phyloP scores from a whole-genome alignment of 2,797 vertebrate species.

The Distichodus sexfasciatus region DNA sequence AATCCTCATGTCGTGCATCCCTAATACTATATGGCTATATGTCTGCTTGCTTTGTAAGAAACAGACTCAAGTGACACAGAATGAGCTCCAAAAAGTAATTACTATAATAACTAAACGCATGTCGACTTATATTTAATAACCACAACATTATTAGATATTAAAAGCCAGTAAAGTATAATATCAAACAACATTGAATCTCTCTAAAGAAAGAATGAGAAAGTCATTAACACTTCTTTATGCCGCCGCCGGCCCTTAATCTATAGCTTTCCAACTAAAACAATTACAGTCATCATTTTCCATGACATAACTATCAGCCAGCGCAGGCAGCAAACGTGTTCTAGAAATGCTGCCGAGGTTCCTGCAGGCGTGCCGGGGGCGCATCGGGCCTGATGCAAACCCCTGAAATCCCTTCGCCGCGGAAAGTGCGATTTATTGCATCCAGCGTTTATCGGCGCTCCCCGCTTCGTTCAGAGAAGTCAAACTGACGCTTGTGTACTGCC shows the following conservation, averaged over 20 bases:
- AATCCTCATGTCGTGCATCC: too few relatives aligned
- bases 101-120: too few relatives aligned
- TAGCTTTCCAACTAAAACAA: not conserved
- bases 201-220: not conserved
- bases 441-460: not conserved
- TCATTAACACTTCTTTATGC: not conserved
- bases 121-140: not conserved
- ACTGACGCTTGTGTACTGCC: not conserved
- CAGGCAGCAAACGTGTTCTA: constrained; percentile 34
- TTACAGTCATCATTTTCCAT: not conserved
- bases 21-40: too few relatives aligned
- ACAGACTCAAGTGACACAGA: too few relatives aligned
- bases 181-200: not conserved
- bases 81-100: too few relatives aligned
- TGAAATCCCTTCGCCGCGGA: constrained; percentile 12
- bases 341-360: constrained; percentile 53
- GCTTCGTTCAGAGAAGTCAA: not conserved
- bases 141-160: not conserved
- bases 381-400: constrained; percentile 67
- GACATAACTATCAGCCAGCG: not conserved
- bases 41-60: too few relatives aligned
- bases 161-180: not conserved
- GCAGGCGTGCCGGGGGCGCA: constrained; percentile 51
- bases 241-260: not conserved
- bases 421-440: constrained; percentile 5